Base-by-base conservation (phyloP, 2,888 invertebrate species). In the Sclerodermus sp. region DNA sequence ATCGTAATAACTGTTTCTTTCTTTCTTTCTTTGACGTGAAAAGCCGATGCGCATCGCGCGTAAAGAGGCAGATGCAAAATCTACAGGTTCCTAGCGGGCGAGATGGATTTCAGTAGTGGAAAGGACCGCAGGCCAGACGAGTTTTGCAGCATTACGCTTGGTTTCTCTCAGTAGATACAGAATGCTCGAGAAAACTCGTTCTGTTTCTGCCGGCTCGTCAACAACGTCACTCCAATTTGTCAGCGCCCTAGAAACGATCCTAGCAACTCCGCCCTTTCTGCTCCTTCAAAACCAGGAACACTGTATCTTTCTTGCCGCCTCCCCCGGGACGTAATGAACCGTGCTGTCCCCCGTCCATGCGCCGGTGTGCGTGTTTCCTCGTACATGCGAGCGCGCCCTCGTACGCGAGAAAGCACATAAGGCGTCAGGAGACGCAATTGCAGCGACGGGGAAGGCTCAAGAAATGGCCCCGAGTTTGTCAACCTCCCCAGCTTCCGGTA, bases 221-320 rank as follows among this genome's bases (percentile, higher is more conserved):
- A 49, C 51, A 41, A 51, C 40, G 56, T 58, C 57, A 49, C 57
- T 47, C 51, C 53, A 58, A 58, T 58, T 58, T 58, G 57, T 55
- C 55, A 55, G 49, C 44, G 46, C 44, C 49, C 44, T 14, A 17
- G 41, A 50, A 32, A 15, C 50, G 30, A 41, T 17, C 53, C 23
- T 23, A 23, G 23, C 23, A 23, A 23, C 23, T 23, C 23, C 23
- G 34, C 14, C 46, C 29, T 40, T 12, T 13, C 34, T 8, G 23
- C 8, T 23, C 23, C 23, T 23, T 23, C 23, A 23, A 23, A 23
- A 23, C 23, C 23, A 23, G 23, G 23, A 23, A 8, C 23, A 8
- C 8, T 23, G 23, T 23, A 23, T 34, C 31, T 43, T 32, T 32
- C 34, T 43, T 43, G 31, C 3, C 32, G 29, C 45, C 38, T 37